A percentile compares a stretch with the other conserved stretches of the same genome.
phyloP scores from a whole-genome alignment of 64 coral and sea anemone species.

The Montipora capricornis region DNA sequence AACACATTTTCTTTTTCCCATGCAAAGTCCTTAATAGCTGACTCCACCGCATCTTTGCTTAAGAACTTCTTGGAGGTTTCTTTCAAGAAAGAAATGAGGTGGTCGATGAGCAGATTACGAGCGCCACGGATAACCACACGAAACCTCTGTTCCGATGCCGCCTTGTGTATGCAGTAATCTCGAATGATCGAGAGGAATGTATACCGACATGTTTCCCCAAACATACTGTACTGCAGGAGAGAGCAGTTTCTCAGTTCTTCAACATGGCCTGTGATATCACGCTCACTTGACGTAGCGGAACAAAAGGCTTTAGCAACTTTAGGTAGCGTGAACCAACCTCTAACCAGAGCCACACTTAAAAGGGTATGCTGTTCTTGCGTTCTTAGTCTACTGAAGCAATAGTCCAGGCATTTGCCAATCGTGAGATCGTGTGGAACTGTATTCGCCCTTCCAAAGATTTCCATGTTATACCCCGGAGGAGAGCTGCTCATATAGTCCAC shows the following conservation, averaged over 20 bases:
- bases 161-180: background rate
- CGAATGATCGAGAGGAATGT: conserved; percentile 15
- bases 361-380: background rate
- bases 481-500: background rate
- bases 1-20: conserved; percentile 23
- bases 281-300: background rate
- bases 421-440: background rate
- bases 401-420: background rate
- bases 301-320: background rate
- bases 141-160: background rate
- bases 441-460: background rate
- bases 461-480: background rate
- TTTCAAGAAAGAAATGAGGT: conserved; percentile 44
- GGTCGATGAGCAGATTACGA: background rate
- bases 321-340: background rate
- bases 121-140: background rate
- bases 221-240: background rate
- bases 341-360: background rate
- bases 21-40: conserved; percentile 38
- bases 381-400: conserved; percentile 3
- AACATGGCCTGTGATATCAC: background rate
- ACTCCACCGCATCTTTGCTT: conserved; percentile 11
- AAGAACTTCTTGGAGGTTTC: conserved; percentile 20
- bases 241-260: background rate
- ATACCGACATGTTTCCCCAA: background rate